A percentile compares a stretch with the other conserved stretches of the same genome.
These are phyloP conservation scores for Callopanchax toddi DNA, from an alignment of 2,113 vertebrate species.

Conservation along the genomic window DNA sequence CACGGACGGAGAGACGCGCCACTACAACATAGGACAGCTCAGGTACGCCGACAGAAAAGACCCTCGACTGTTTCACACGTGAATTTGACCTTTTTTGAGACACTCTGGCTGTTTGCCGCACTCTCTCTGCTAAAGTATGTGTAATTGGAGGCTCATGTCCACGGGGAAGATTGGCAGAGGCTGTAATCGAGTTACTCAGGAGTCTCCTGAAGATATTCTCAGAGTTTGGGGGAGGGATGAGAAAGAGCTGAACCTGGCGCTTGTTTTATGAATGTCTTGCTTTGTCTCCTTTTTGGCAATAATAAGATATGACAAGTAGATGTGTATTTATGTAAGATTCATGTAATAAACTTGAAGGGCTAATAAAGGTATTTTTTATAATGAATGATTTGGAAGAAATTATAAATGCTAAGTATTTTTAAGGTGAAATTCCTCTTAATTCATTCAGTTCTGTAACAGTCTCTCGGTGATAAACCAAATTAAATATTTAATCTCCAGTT, in stretches of 20 bases:
- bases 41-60: conserved; percentile 78
- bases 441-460: too few species aligned
- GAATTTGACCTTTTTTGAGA: conserved; percentile 8
- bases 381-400: not conserved
- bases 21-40: conserved; percentile 92
- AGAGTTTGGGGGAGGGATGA: conserved; percentile 23
- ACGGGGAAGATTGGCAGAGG: conserved; percentile 43
- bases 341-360: not conserved
- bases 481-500: not conserved
- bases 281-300: conserved; percentile 20
- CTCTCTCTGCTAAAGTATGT: conserved; percentile 35
- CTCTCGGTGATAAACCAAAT: not conserved
- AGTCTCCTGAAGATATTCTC: conserved; percentile 34
- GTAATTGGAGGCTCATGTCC: conserved; percentile 56
- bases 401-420: not conserved
- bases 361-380: not conserved
- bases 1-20: conserved; percentile 87
- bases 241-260: conserved; percentile 7
- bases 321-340: conserved; percentile 1
- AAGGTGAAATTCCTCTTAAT: too few species aligned
- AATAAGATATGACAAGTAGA: not conserved
- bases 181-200: conserved; percentile 61
- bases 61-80: not conserved
- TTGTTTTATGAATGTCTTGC: conserved; percentile 10
- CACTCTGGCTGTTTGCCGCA: conserved; percentile 21